These are phyloP conservation scores for Trichopoda pennipes DNA, from an alignment of 2,888 invertebrate species.

Conservation along the genomic window DNA sequence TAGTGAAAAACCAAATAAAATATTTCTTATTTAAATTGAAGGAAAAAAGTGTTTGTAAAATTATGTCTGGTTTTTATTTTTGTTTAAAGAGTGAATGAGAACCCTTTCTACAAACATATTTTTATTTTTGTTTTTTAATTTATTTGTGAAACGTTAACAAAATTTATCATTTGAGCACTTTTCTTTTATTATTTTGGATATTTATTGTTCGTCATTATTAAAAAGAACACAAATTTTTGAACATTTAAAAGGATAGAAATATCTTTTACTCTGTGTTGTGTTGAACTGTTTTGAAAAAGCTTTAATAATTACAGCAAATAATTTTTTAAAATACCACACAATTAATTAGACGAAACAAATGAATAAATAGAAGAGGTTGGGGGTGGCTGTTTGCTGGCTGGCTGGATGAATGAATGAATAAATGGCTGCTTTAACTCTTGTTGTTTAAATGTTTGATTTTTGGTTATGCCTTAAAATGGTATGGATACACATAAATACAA, in stretches of 20 bases:
- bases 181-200: neutral
- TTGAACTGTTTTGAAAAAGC: neutral
- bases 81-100: neutral
- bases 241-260: neutral
- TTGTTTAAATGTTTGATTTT: neutral
- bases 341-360: conserved; percentile 52
- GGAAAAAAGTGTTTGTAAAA: too few species aligned
- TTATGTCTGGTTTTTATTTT: too few species aligned
- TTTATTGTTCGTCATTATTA: neutral
- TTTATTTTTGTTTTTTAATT: neutral
- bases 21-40: too few species aligned
- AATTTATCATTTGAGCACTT: neutral
- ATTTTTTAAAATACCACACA: conserved; percentile 59
- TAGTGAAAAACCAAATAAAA: too few species aligned
- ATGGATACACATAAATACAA: neutral
- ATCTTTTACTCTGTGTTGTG: neutral
- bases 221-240: neutral
- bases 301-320: conserved; percentile 55
- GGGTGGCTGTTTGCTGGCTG: neutral
- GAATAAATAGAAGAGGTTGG: neutral
- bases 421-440: neutral
- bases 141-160: neutral
- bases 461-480: neutral
- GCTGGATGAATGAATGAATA: neutral
- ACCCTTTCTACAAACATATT: neutral